Evolutionary conservation across 2,888 invertebrate species (phyloP).

Genomic region (Ptycholaimellus sp.): DNA sequence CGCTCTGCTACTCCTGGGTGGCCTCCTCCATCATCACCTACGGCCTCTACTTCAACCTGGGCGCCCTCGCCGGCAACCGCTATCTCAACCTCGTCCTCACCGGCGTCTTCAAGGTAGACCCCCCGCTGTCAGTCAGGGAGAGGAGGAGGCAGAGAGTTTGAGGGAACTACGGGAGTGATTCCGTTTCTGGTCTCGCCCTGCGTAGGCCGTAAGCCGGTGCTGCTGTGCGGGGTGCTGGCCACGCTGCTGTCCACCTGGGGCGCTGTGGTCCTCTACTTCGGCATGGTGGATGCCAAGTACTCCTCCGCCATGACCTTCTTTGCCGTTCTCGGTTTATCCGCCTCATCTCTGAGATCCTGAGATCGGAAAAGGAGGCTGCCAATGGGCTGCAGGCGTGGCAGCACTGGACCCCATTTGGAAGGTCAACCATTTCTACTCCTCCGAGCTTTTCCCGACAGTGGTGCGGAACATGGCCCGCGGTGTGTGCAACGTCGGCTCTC

Average conservation of each 20-base stretch:
- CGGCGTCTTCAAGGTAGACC: slow-evolving; percentile 6
- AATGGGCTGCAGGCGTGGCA: slow-evolving; percentile 3
- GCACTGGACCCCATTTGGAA: slow-evolving; percentile 8
- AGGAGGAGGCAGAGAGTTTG: too few relatives aligned
- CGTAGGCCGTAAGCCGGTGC: slow-evolving; percentile 5
- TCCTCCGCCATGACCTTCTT: slow-evolving; percentile 1
- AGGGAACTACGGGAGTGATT: slow-evolving; percentile 3
- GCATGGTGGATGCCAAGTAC: neutral
- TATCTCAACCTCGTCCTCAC: slow-evolving; percentile 3
- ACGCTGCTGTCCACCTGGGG: slow-evolving; percentile 4
- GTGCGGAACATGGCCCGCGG: slow-evolving; percentile 9
- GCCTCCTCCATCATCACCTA: slow-evolving; percentile 6
- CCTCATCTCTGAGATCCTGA: too few relatives aligned
- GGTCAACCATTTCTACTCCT: slow-evolving; percentile 7
- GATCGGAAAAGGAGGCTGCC: too few relatives aligned
- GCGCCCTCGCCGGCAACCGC: slow-evolving; percentile 4
- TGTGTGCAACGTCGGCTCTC: slow-evolving; percentile 8
- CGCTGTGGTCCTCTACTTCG: neutral
- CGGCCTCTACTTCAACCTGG: slow-evolving; percentile 5
- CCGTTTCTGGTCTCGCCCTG: slow-evolving; percentile 2
- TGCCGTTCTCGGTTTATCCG: neutral
- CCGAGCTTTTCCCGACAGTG: slow-evolving; percentile 8
- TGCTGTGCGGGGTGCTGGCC: neutral
- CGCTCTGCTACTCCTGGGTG: slow-evolving; percentile 6
- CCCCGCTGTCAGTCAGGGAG: too few relatives aligned